Conservation (phyloP, 2,113 vertebrate species). For the Syngnathus typhle region DNA sequence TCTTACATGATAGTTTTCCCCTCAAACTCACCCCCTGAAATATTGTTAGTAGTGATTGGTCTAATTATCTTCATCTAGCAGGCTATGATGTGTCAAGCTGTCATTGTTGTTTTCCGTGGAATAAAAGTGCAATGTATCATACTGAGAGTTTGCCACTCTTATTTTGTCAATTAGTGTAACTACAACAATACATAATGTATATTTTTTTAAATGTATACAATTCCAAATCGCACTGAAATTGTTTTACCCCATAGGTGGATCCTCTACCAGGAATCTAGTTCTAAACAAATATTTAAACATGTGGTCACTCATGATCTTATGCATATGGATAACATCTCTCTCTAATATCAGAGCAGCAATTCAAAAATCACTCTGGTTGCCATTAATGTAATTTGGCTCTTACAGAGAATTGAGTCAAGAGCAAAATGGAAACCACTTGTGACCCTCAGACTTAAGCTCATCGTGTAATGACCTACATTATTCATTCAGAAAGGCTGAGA, state of each 20-base stretch:
- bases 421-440: not conserved
- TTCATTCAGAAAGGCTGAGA: not conserved
- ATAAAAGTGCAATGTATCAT: not conserved
- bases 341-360: not conserved
- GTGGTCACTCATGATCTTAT: not conserved
- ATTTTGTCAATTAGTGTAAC: not conserved
- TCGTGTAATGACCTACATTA: not conserved
- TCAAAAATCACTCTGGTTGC: not conserved
- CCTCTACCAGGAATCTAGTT: not conserved
- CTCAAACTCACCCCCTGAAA: not conserved
- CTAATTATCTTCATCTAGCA: not conserved
- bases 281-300: not conserved
- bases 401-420: not conserved
- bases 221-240: not conserved
- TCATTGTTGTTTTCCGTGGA: not conserved
- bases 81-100: not conserved
- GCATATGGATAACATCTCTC: not conserved
- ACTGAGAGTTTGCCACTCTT: conserved; percentile 1
- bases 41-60: not conserved
- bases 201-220: not conserved
- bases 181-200: not conserved
- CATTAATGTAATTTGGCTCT: not conserved
- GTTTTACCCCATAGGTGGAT: not conserved
- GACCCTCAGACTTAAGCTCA: not conserved
- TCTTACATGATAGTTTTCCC: conserved; percentile 5